A percentile compares a stretch with the other conserved stretches of the same genome.
phyloP scores from a whole-genome alignment of 2,888 invertebrate genomes.

The Eledona agricola region DNA sequence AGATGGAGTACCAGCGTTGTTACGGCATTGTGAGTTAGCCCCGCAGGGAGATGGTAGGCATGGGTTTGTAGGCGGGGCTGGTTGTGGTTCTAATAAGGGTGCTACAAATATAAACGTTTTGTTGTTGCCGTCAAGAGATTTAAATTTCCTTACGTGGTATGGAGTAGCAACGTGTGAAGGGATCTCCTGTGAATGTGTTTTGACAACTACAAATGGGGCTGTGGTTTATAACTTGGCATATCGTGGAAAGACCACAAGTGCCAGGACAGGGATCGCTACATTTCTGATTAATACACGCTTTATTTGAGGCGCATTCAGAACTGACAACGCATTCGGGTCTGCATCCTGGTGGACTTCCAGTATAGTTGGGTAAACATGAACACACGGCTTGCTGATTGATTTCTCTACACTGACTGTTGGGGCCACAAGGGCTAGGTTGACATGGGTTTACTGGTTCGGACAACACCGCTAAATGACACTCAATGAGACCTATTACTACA shows the following conservation, averaged over 20 bases:
- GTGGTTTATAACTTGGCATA: slow-evolving; percentile 82
- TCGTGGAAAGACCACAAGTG: slow-evolving; percentile 80
- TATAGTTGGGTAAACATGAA: slow-evolving; percentile 76
- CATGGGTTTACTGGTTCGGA: slow-evolving; percentile 74
- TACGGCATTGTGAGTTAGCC: slow-evolving; percentile 82
- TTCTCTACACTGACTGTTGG: slow-evolving; percentile 80
- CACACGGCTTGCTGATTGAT: slow-evolving; percentile 79
- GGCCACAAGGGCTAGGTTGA: slow-evolving; percentile 81
- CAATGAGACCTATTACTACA: no score
- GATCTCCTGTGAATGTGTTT: slow-evolving; percentile 78
- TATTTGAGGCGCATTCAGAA: slow-evolving; percentile 80
- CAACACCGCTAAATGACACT: no score
- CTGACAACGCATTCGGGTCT: slow-evolving; percentile 86
- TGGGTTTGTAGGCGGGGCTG: slow-evolving; percentile 70
- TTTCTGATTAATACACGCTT: slow-evolving; percentile 83
- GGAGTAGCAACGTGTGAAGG: slow-evolving; percentile 75
- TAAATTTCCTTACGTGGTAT: slow-evolving; percentile 71
- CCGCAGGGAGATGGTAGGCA: slow-evolving; percentile 88
- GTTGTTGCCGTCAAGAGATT: slow-evolving; percentile 31
- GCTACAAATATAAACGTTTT: slow-evolving; percentile 30
- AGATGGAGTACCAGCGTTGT: slow-evolving; percentile 77
- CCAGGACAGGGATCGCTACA: slow-evolving; percentile 85
- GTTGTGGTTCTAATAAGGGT: slow-evolving; percentile 63
- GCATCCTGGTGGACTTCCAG: slow-evolving; percentile 83
- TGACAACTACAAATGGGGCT: slow-evolving; percentile 85